Conservation (phyloP, 2,797 vertebrate genomes). For the Graptemys geographica region DNA sequence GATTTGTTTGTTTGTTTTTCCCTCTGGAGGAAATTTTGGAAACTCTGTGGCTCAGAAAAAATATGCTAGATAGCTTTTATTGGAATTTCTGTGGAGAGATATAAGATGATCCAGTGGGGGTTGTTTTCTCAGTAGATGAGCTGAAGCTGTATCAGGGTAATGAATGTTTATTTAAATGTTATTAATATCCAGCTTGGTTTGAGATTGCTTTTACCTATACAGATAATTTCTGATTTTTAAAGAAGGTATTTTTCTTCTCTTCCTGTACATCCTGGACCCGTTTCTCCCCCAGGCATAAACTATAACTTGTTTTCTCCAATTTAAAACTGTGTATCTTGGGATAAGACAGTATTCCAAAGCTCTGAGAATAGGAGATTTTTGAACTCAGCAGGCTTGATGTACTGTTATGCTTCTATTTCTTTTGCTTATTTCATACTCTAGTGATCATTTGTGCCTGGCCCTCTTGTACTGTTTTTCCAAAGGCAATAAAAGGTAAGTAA, state of each 20-base stretch:
- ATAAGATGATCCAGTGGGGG: not conserved
- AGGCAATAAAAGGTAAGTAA: conserved; percentile 28
- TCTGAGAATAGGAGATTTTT: not conserved
- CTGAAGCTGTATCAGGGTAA: not conserved
- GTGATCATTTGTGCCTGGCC: not conserved
- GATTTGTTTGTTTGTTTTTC: not conserved
- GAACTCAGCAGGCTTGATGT: not conserved
- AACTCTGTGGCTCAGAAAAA: not conserved
- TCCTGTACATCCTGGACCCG: not conserved
- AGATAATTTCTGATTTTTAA: not conserved
- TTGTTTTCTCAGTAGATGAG: not conserved
- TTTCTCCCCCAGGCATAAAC: fast-evolving
- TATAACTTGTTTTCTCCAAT: not conserved
- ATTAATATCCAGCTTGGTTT: not conserved
- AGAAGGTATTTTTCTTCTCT: not conserved
- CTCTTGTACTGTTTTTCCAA: not conserved
- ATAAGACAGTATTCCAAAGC: not conserved
- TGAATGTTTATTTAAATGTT: not conserved
- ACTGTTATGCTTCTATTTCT: not conserved
- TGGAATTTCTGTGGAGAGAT: not conserved
- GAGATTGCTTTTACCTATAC: not conserved
- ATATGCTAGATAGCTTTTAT: not conserved
- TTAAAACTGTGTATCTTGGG: not conserved
- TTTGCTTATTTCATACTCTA: not conserved
- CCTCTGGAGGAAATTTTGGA: not conserved